Base-by-base conservation (phyloP, 2,888 invertebrate species). In the Lathronympha strigana region DNA sequence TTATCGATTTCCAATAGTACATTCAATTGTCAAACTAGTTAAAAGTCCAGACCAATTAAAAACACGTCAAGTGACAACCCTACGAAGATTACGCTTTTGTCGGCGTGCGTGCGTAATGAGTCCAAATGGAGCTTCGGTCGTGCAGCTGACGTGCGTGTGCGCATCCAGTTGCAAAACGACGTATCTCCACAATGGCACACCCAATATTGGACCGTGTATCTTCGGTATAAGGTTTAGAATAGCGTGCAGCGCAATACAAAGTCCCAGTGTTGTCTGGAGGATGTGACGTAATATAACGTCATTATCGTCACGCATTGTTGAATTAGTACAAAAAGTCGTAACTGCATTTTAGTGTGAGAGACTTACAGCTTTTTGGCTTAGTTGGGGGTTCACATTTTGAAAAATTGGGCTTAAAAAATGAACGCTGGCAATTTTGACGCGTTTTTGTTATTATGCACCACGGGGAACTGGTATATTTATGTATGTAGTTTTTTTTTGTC, bases 61-160 rank as follows among this genome's bases (percentile, higher is more conserved):
- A 28, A 33, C 13, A 17, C 25, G 31, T 28, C 17, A 50, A 49
- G 62, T 47, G 63, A n/a, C 64, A 64, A 11, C 64, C 64, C 64
- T 64, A 25, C 28, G 40, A 31, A 51, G 58, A 50, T 50, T 51
- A 57, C 68, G 63, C 66, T 70, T 70, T 73, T 73, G 73, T 63
- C 66, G 63, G 68, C 67, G 68, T 47, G 67, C 67, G 71, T 74
- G 74, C 72, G 73, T 71, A 73, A 69, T 64, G 64, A 63, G 61
- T 40, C 70, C 70, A 69, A 74, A 75, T 74, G 75, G 73, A 63
- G 71, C 68, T 72, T 70, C 72, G 70, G 71, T 71, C 72, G 69
- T 68, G 71, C 74, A 75, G 74, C 73, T 72, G 74, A 71, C 75
- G 71, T 57, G 57, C 57, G 57, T 31, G 5, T 9, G 19, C 43